Conservation (phyloP, 2,888 invertebrate genomes). For the Vanessa cardui region DNA sequence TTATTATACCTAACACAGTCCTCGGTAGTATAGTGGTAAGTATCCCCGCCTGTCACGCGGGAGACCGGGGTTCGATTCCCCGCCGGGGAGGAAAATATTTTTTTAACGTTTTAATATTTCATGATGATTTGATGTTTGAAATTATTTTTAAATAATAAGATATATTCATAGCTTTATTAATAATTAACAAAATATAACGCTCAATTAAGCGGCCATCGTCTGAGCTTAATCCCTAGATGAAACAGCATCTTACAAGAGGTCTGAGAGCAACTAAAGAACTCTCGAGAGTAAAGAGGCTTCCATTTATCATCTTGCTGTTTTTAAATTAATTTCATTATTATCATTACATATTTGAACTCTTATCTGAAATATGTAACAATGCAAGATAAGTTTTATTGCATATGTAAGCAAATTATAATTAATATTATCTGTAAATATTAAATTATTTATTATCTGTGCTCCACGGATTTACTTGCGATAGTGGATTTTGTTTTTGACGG, state of each 20-base stretch:
- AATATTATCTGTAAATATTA: no score
- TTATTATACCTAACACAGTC: conserved; percentile 42
- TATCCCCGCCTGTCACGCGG: conserved; percentile 84
- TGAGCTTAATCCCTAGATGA: neutral
- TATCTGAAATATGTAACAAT: no score
- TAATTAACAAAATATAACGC: neutral
- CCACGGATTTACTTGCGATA: no score
- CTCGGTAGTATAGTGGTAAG: conserved; percentile 84
- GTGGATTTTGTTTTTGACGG: no score
- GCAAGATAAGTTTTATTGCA: no score
- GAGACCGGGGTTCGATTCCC: conserved; percentile 84
- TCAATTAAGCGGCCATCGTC: neutral
- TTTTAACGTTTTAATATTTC: neutral
- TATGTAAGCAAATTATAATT: no score
- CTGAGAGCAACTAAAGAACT: conserved; percentile 12
- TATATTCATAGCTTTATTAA: no score
- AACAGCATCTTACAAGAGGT: conserved; percentile 18
- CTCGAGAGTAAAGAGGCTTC: conserved; percentile 16
- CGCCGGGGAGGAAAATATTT: conserved; percentile 60
- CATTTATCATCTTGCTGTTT: conserved; percentile 1
- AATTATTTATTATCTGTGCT: no score
- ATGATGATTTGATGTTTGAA: neutral
- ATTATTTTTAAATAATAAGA: neutral
- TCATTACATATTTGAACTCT: no score
- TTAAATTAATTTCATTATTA: neutral